Percentiles rank a stretch among this genome's conserved stretches.
Conservation (phyloP, 2,113 vertebrate species). For the Myrmecobius fasciatus region DNA sequence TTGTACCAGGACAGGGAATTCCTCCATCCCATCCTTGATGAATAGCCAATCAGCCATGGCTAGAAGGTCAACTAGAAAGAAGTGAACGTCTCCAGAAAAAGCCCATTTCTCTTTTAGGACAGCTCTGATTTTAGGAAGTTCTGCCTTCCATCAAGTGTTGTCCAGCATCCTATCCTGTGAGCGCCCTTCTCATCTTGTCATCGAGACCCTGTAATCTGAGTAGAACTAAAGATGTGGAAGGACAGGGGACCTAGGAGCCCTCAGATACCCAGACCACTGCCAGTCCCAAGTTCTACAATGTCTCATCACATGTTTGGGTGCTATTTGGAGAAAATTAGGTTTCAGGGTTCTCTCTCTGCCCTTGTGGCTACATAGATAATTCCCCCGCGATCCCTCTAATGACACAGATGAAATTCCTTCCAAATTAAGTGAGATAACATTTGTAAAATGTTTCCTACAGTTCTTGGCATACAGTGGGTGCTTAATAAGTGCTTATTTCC, state of each 20-base stretch:
- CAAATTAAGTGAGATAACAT: neutral
- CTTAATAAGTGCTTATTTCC: slow-evolving; percentile 49
- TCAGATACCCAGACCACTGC: neutral
- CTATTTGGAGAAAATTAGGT: neutral
- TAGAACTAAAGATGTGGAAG: no score
- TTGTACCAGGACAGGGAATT: neutral
- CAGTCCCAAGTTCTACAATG: neutral
- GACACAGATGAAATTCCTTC: neutral
- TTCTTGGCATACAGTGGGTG: neutral
- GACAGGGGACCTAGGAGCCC: no score
- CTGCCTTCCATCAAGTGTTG: neutral
- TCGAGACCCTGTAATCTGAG: neutral
- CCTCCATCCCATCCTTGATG: no score
- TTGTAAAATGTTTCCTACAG: neutral
- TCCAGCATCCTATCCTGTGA: neutral
- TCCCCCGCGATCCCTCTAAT: neutral
- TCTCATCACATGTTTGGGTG: neutral
- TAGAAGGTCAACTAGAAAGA: neutral
- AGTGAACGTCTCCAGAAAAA: neutral
- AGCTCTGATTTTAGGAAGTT: neutral
- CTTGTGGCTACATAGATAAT: no score
- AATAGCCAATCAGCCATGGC: neutral
- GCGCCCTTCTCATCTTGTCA: neutral
- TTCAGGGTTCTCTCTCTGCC: neutral
- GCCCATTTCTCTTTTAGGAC: neutral